Conservation (phyloP, 2,888 invertebrate species). For the Acronicta aceris region DNA sequence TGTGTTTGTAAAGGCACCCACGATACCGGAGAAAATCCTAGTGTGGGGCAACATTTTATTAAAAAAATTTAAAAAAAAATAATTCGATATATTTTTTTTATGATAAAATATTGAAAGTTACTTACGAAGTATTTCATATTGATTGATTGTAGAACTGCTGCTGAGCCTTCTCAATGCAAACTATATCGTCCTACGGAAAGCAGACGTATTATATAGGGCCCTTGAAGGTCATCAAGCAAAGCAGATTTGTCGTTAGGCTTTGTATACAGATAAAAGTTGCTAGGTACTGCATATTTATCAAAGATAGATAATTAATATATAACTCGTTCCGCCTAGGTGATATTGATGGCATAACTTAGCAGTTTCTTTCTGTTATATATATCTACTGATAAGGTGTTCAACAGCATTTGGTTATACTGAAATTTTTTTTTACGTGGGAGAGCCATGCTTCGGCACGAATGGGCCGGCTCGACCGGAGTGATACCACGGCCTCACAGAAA, state of each 20-base stretch:
- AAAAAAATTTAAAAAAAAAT: too few relatives aligned
- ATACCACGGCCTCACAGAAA: too few relatives aligned
- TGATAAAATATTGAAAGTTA: constrained; percentile 31
- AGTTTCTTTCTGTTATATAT: background rate
- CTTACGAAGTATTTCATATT: constrained; percentile 86
- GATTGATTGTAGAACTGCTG: constrained; percentile 75
- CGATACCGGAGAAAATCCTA: too few relatives aligned
- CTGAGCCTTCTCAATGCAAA: constrained; percentile 81
- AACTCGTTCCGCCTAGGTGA: constrained; percentile 28
- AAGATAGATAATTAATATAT: constrained; percentile 28
- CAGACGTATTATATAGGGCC: constrained; percentile 75
- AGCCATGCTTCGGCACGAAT: too few relatives aligned
- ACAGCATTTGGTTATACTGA: background rate
- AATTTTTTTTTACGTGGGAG: too few relatives aligned
- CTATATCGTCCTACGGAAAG: constrained; percentile 77
- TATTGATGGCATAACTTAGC: constrained; percentile 9
- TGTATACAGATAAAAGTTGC: constrained; percentile 39
- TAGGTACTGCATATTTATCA: constrained; percentile 32
- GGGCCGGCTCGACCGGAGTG: too few relatives aligned
- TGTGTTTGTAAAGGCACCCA: too few relatives aligned
- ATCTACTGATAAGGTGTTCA: background rate
- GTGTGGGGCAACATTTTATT: too few relatives aligned
- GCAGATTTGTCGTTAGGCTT: constrained; percentile 44
- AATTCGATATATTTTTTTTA: background rate
- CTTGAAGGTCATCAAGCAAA: constrained; percentile 76